Conservation (phyloP, 2,797 vertebrate genomes). For the Columba guinea region DNA sequence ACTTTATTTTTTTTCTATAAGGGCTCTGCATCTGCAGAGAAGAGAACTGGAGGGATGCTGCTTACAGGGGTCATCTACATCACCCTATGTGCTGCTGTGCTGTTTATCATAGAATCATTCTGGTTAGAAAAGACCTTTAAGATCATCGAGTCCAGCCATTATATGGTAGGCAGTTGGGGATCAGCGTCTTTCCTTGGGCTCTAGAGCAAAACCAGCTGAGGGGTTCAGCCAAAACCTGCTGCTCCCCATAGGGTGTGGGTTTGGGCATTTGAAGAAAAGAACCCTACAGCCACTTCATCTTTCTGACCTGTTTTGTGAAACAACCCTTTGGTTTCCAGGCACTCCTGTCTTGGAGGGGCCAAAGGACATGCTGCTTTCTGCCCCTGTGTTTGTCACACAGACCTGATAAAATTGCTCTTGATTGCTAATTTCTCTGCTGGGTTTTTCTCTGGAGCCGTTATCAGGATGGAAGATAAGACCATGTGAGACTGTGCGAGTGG, state of each 20-base stretch:
- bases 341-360: background rate
- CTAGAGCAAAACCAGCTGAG: background rate
- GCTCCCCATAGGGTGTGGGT: background rate
- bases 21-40: background rate
- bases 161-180: accelerated
- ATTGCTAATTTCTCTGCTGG: background rate
- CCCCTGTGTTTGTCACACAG: background rate
- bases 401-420: background rate
- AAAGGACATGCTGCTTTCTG: background rate
- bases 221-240: background rate
- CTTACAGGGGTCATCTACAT: background rate
- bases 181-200: background rate
- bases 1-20: background rate
- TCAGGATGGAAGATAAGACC: background rate
- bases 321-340: background rate
- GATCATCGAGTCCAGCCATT: no score
- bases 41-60: background rate
- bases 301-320: background rate
- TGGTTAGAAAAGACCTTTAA: no score
- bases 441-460: background rate
- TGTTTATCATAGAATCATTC: no score
- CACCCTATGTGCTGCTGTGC: accelerated
- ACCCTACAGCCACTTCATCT: accelerated
- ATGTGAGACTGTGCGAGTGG: background rate
- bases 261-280: accelerated